These are phyloP conservation scores for Scatophagus argus DNA, from an alignment of 2,113 vertebrate genomes.

Conservation along the genomic window DNA sequence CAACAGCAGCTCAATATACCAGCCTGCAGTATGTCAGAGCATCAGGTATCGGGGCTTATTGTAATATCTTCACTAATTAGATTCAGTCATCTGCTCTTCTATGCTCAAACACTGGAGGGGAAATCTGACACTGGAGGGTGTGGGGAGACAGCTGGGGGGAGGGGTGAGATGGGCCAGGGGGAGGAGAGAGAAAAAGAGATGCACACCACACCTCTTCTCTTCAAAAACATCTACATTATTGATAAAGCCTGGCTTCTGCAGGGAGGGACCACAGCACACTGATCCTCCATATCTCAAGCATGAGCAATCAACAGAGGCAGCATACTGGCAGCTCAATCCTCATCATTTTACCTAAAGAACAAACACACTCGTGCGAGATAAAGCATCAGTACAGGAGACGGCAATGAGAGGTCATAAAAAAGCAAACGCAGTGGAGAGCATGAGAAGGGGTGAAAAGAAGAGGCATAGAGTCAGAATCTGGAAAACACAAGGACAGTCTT, in stretches of 20 bases:
- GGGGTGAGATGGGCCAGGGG: constrained; percentile 22
- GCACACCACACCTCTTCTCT: constrained; percentile 67
- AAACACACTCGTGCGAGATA: constrained; percentile 13
- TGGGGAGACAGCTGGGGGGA: constrained; percentile 58
- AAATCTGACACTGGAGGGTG: constrained; percentile 79
- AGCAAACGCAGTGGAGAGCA: constrained; percentile 14
- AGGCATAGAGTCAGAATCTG: not conserved
- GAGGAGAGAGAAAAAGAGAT: constrained; percentile 63
- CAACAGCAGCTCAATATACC: constrained; percentile 66
- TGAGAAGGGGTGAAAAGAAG: not conserved
- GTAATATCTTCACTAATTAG: constrained; percentile 83
- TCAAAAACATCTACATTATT: constrained; percentile 85
- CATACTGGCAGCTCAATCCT: not conserved
- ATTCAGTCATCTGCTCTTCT: constrained; percentile 80
- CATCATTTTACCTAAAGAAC: constrained; percentile 4
- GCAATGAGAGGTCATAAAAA: constrained; percentile 14
- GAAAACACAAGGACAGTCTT: constrained; percentile 24
- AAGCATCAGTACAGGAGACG: not conserved
- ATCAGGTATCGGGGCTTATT: constrained; percentile 82
- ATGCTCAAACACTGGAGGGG: constrained; percentile 69
- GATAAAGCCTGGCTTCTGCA: constrained; percentile 73
- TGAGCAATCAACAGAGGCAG: constrained; percentile 31
- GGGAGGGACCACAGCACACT: constrained; percentile 51
- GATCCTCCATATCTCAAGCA: constrained; percentile 47
- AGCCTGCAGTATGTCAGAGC: constrained; percentile 74